Percentiles rank a stretch among this genome's conserved stretches.
phyloP scores from a whole-genome alignment of 2,888 invertebrate species.

The Bimastos eiseni region DNA sequence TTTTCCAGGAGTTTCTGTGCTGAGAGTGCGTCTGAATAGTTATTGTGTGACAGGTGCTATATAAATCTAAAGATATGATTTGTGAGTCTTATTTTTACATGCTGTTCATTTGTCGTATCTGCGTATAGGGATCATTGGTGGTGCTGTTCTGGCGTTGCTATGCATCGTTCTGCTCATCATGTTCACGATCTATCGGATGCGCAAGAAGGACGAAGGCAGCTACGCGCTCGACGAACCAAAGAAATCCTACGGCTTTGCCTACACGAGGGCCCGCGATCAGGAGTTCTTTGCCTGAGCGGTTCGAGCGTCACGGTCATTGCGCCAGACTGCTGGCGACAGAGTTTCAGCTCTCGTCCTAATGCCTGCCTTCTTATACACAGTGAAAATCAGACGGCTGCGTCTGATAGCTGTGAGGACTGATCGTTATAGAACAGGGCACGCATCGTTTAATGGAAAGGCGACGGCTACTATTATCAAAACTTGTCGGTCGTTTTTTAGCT shows the following conservation, averaged over 20 bases:
- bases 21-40: too few relatives aligned
- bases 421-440: background rate
- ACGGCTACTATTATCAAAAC: background rate
- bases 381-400: background rate
- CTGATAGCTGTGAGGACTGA: background rate
- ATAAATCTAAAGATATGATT: too few relatives aligned
- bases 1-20: too few relatives aligned
- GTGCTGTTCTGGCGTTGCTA: constrained; percentile 93
- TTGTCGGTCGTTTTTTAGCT: constrained; percentile 8
- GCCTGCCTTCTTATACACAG: background rate
- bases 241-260: constrained; percentile 78
- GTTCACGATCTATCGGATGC: constrained; percentile 99
- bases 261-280: constrained; percentile 69
- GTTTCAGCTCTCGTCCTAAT: background rate
- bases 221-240: constrained; percentile 68
- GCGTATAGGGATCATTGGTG: constrained; percentile 59
- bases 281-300: constrained; percentile 80
- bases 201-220: constrained; percentile 98
- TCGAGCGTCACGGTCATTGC: background rate
- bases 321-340: background rate
- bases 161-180: constrained; percentile 98
- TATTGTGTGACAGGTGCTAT: too few relatives aligned
- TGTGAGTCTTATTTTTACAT: background rate
- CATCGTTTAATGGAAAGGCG: background rate
- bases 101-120: background rate